These are phyloP conservation scores for Sebastes elongatus DNA, from an alignment of 2,797 vertebrate species.

Conservation along the genomic window DNA sequence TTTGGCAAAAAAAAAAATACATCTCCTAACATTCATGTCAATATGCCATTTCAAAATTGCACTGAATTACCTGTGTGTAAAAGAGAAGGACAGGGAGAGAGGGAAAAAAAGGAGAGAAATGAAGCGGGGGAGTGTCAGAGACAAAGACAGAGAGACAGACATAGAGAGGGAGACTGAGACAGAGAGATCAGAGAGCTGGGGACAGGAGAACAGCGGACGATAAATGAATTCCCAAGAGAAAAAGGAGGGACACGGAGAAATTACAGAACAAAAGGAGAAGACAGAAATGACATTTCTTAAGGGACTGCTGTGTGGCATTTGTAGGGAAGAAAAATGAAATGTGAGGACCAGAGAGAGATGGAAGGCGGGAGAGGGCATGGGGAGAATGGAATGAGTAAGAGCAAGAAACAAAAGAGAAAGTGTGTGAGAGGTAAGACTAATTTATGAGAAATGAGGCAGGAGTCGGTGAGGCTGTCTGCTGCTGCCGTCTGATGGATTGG, in stretches of 20 bases:
- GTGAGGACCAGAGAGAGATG: constrained; percentile 78
- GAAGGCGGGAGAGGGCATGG: constrained; percentile 74
- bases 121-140: constrained; percentile 38
- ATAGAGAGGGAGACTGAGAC: constrained; percentile 57
- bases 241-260: constrained; percentile 75
- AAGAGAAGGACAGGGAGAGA: background rate
- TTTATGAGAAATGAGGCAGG: constrained; percentile 80
- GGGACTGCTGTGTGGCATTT: constrained; percentile 82
- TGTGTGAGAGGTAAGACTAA: constrained; percentile 79
- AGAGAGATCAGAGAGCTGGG: constrained; percentile 75
- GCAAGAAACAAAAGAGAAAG: constrained; percentile 78
- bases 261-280: constrained; percentile 80
- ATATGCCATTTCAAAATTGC: constrained; percentile 23
- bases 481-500: constrained; percentile 74
- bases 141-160: constrained; percentile 69
- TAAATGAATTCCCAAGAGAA: constrained; percentile 77
- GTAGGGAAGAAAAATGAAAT: constrained; percentile 79
- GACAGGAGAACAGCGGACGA: constrained; percentile 69
- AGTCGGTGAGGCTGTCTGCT: constrained; percentile 66
- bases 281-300: constrained; percentile 83
- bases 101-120: constrained; percentile 20
- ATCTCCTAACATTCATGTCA: constrained; percentile 9
- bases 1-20: constrained; percentile 16
- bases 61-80: constrained; percentile 16
- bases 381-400: constrained; percentile 77